phyloP scores from a whole-genome alignment of 23 tunicate genomes.

The Ascidia mentula region DNA sequence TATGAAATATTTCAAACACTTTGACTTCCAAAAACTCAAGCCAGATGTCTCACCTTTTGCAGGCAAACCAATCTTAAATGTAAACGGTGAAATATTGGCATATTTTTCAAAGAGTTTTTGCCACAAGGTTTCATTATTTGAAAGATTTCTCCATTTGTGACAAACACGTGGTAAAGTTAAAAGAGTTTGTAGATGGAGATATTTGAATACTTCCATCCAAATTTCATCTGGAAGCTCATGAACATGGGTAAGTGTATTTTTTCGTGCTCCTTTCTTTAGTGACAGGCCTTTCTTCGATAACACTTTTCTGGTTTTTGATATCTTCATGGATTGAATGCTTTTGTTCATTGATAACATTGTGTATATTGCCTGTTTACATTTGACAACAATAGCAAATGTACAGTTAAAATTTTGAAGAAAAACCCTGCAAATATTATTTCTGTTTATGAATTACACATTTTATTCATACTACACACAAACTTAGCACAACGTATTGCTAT shows the following conservation, averaged over 20 bases:
- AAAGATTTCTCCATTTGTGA: conserved; percentile 19
- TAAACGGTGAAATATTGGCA: background rate
- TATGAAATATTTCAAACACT: conserved; percentile 8
- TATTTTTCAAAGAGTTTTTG: background rate
- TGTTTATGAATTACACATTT: too few species aligned
- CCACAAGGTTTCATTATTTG: conserved; percentile 25
- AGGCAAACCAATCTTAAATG: background rate
- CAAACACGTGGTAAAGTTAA: conserved; percentile 24
- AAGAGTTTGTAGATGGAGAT: conserved; percentile 13
- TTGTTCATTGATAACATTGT: background rate
- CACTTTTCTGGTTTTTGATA: background rate
- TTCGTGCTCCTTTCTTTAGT: background rate
- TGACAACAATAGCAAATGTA: too few species aligned
- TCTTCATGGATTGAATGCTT: background rate
- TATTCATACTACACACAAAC: too few species aligned
- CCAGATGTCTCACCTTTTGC: background rate
- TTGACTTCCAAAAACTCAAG: conserved; percentile 7
- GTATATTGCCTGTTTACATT: too few species aligned
- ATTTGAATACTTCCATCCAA: conserved; percentile 12
- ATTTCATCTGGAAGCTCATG: conserved; percentile 35
- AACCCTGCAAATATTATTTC: too few species aligned
- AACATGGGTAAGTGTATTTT: background rate
- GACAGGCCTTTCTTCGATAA: background rate
- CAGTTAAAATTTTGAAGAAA: too few species aligned
- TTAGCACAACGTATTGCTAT: too few species aligned